Evolutionary conservation across 2,888 invertebrate genomes (phyloP).

Genomic region (Amphiduros pacificus): DNA sequence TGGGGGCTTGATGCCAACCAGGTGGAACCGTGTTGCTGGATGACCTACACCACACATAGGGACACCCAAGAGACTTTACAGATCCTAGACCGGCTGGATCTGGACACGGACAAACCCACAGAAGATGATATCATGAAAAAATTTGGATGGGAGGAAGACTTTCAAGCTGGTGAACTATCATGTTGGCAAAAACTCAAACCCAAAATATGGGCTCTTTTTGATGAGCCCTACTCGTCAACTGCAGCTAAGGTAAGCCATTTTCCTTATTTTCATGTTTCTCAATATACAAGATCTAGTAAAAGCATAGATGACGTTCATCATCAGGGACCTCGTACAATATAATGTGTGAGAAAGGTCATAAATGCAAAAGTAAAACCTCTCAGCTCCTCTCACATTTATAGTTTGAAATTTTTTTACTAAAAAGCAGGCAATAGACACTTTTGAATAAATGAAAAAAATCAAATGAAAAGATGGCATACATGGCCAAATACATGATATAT

Average conservation of each 20-base stretch:
- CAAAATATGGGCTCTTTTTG: conserved; percentile 97
- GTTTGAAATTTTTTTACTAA: no score
- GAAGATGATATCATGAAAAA: conserved; percentile 97
- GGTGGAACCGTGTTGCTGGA: conserved; percentile 99
- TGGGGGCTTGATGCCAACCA: conserved; percentile 95
- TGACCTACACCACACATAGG: conserved; percentile 88
- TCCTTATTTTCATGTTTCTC: no score
- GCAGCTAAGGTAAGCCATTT: conserved; percentile 82
- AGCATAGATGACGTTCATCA: no score
- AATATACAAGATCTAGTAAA: no score
- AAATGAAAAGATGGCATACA: no score
- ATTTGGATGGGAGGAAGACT: conserved; percentile 71
- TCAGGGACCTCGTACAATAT: no score
- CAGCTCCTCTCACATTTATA: no score
- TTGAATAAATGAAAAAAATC: no score
- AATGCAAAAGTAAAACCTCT: no score
- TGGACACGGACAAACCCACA: conserved; percentile 94
- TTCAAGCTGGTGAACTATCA: conserved; percentile 59
- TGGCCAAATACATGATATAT: no score
- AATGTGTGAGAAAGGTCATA: no score
- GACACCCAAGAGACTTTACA: conserved; percentile 99
- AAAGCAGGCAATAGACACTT: no score
- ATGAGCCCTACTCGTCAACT: conserved; percentile 98
- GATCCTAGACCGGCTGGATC: conserved; percentile 93
- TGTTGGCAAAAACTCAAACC: conserved; percentile 94